Conservation (phyloP, 2,113 vertebrate genomes). For the Muntiacus muntjak region DNA sequence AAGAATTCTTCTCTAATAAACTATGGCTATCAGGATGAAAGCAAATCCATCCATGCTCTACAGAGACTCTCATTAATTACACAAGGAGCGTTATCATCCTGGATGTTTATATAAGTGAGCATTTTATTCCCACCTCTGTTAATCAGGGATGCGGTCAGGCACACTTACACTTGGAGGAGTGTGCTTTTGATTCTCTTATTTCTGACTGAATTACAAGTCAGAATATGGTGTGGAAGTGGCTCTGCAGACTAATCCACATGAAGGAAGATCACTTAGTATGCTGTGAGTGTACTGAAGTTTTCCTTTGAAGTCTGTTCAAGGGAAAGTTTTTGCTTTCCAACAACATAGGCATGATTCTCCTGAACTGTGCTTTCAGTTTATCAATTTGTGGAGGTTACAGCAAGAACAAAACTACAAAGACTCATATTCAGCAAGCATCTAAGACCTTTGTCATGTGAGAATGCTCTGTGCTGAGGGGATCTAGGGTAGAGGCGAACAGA, state of each 20-base stretch:
- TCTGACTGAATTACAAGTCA: neutral
- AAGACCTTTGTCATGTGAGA: neutral
- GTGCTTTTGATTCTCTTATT: neutral
- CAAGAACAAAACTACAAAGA: constrained; percentile 8
- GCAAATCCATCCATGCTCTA: neutral
- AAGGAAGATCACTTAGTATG: neutral
- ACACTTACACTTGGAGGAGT: neutral
- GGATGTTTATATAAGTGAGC: neutral
- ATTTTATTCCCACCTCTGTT: neutral
- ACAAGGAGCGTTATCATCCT: neutral
- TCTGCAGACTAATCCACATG: neutral
- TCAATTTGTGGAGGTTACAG: constrained; percentile 28
- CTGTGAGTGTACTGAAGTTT: neutral
- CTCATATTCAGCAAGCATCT: neutral
- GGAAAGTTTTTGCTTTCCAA: neutral
- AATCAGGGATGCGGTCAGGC: neutral
- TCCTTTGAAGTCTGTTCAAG: constrained; percentile 51
- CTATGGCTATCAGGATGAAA: neutral
- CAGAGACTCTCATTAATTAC: neutral
- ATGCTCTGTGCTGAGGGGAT: neutral
- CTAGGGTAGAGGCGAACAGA: neutral
- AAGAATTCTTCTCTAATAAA: neutral
- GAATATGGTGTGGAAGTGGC: neutral
- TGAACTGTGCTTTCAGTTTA: neutral
- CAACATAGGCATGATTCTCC: neutral